A percentile compares a stretch with the other conserved stretches of the same genome.
phyloP scores from a whole-genome alignment of 2,888 invertebrate genomes.

The Invenusta paracnida region DNA sequence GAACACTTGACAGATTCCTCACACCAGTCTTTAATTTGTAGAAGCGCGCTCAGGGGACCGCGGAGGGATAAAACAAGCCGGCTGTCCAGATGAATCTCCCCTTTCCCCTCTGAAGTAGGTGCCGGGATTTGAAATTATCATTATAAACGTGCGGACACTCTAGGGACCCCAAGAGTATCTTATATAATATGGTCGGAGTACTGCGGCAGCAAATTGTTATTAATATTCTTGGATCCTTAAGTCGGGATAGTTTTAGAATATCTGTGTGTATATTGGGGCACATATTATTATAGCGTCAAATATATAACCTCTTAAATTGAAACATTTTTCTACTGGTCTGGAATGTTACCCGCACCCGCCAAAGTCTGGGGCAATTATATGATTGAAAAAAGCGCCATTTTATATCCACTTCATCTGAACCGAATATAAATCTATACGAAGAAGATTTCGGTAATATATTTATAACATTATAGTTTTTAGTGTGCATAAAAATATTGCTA shows the following conservation, averaged over 20 bases:
- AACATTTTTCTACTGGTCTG: too few species aligned
- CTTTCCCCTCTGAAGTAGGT: background rate
- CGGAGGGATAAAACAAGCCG: background rate
- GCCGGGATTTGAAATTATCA: too few species aligned
- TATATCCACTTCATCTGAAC: background rate
- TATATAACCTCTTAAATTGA: too few species aligned
- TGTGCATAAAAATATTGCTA: too few species aligned
- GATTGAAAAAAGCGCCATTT: background rate
- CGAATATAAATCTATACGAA: too few species aligned
- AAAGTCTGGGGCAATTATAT: conserved; percentile 4
- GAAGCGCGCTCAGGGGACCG: background rate
- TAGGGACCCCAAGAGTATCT: too few species aligned
- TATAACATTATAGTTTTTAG: too few species aligned
- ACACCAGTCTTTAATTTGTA: background rate
- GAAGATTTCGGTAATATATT: too few species aligned
- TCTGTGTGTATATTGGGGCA: background rate
- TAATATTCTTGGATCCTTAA: background rate
- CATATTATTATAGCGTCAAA: background rate
- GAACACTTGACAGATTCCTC: background rate
- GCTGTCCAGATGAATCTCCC: too few species aligned
- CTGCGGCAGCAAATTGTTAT: background rate
- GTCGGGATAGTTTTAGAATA: background rate
- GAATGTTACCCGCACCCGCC: too few species aligned
- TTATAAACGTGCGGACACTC: too few species aligned
- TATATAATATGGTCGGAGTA: background rate